phyloP scores from a whole-genome alignment of 1,140 invertebrate genomes.

The Calliphora vicina region DNA sequence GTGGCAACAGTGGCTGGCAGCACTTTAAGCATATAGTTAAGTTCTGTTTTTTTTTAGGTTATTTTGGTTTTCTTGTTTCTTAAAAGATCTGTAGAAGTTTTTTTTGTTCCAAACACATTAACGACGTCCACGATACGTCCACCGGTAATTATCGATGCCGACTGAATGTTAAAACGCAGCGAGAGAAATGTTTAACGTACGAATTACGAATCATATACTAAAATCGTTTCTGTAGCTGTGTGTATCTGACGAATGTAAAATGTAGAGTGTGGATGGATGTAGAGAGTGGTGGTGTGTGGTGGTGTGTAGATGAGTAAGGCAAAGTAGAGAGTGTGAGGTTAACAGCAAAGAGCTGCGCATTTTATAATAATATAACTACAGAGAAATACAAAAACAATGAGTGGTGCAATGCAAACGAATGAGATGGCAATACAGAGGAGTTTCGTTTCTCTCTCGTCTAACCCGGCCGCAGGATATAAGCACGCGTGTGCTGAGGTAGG shows the following conservation, averaged over 20 bases:
- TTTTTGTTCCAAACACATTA: conserved; percentile 29
- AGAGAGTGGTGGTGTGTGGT: neutral
- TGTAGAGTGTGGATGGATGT: neutral
- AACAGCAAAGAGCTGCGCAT: conserved; percentile 18
- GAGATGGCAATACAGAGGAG: conserved; percentile 6
- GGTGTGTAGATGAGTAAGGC: conserved; percentile 18
- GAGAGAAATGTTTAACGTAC: conserved; percentile 57
- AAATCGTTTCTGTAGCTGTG: conserved; percentile 16
- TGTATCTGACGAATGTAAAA: neutral
- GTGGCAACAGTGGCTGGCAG: conserved; percentile 31
- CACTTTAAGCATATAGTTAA: neutral
- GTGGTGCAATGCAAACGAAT: neutral
- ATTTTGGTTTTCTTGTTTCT: too few species aligned
- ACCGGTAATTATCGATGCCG: conserved; percentile 63
- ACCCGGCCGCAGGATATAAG: conserved; percentile 28
- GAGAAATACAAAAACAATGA: neutral
- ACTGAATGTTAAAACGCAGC: conserved; percentile 63
- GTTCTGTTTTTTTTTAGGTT: neutral
- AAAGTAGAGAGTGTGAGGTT: conserved; percentile 33
- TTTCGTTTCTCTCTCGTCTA: neutral
- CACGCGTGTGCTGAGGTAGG: conserved; percentile 24
- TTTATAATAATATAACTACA: conserved; percentile 31
- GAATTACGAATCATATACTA: conserved; percentile 45
- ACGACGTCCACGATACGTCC: conserved; percentile 55
- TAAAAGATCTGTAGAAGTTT: neutral